phyloP scores from a whole-genome alignment of 1,140 invertebrate genomes.

The Gonioctena quinquepunctata region DNA sequence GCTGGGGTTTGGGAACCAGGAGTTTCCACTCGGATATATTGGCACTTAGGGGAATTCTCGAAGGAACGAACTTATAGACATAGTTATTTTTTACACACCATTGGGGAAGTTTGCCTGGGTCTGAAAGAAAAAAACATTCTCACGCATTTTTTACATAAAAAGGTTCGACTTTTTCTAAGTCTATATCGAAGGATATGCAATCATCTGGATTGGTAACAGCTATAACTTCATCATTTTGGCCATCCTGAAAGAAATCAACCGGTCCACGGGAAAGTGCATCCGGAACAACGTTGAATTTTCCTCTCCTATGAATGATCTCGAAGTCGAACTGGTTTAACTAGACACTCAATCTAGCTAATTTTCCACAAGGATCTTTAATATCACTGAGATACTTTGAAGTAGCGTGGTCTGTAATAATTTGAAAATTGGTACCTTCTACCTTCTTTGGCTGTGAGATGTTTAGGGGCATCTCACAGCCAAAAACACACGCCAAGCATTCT shows the following conservation, averaged over 20 bases:
- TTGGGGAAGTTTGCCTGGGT: background rate
- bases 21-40: conserved; percentile 32
- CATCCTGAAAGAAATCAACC: background rate
- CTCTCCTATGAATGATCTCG: conserved; percentile 4
- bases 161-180: background rate
- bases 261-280: conserved; percentile 18
- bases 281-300: background rate
- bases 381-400: conserved; percentile 10
- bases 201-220: background rate
- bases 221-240: too few species aligned
- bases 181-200: background rate
- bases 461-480: conserved; percentile 41
- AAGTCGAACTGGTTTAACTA: conserved; percentile 14
- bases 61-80: conserved; percentile 24
- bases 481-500: conserved; percentile 24
- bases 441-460: conserved; percentile 19
- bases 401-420: conserved; percentile 19
- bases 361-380: conserved; percentile 28
- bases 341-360: conserved; percentile 11
- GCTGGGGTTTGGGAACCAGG: conserved; percentile 16
- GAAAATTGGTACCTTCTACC: conserved; percentile 16
- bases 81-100: background rate
- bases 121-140: background rate
- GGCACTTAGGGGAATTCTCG: background rate
- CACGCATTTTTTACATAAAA: background rate